phyloP scores from a whole-genome alignment of 2,113 vertebrate genomes.

The Macrotus californicus region DNA sequence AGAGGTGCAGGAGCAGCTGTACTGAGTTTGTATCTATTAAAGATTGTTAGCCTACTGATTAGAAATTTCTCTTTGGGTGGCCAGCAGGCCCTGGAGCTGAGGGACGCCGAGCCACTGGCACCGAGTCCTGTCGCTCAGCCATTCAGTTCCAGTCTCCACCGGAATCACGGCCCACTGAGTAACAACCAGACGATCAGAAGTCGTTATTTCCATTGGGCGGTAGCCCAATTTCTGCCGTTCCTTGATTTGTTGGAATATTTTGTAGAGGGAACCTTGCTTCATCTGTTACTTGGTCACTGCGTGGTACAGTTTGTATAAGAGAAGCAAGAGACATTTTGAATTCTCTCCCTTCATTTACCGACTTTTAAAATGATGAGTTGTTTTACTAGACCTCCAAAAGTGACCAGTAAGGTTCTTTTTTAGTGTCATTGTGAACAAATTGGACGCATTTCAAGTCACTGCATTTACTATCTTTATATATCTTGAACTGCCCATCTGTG shows the following conservation, averaged over 20 bases:
- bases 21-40: not conserved
- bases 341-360: not conserved
- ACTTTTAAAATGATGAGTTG: not conserved
- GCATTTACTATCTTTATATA: not conserved
- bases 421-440: not conserved
- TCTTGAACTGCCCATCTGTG: not conserved
- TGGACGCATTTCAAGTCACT: not conserved
- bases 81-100: not conserved
- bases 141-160: accelerated
- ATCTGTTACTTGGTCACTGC: not conserved
- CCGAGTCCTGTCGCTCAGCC: not conserved
- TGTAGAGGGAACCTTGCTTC: not conserved
- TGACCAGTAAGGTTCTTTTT: not conserved
- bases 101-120: too few relatives aligned
- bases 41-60: not conserved
- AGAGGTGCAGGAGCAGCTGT: not conserved
- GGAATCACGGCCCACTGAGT: not conserved
- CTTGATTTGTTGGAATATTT: not conserved
- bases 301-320: not conserved
- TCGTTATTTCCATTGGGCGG: not conserved
- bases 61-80: not conserved
- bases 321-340: not conserved
- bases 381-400: not conserved
- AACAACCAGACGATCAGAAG: not conserved
- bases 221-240: not conserved